Conservation (phyloP, 1,140 invertebrate genomes). For the Hestina assimilis region DNA sequence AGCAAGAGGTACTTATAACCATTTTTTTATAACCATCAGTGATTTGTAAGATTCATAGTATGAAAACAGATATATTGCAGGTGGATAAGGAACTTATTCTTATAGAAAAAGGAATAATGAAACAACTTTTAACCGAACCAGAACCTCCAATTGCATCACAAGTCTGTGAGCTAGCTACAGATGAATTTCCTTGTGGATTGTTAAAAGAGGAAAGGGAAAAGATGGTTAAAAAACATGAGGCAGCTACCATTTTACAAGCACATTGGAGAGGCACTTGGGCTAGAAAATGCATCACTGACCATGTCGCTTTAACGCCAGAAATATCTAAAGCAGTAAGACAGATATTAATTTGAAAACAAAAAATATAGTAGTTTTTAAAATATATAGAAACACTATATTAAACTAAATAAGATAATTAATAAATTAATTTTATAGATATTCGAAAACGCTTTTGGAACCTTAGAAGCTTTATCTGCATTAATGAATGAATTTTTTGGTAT, state of each 20-base stretch:
- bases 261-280: conserved; percentile 60
- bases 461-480: conserved; percentile 49
- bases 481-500: conserved; percentile 66
- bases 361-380: neutral
- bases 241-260: conserved; percentile 54
- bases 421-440: conserved; percentile 41
- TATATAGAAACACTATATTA: neutral
- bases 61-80: conserved; percentile 15
- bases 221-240: conserved; percentile 48
- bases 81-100: conserved; percentile 34
- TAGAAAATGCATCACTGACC: conserved; percentile 43
- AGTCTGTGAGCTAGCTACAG: conserved; percentile 49
- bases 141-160: conserved; percentile 33
- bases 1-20: conserved; percentile 25
- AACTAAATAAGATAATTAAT: neutral
- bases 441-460: conserved; percentile 55
- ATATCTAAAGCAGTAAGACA: conserved; percentile 51
- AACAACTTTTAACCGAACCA: conserved; percentile 31
- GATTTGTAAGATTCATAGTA: neutral
- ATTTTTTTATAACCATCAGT: neutral
- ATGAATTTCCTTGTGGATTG: conserved; percentile 47
- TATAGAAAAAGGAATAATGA: conserved; percentile 37
- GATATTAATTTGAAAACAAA: neutral
- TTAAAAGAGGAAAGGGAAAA: conserved; percentile 54
- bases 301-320: conserved; percentile 37